Evolutionary conservation across 2,888 invertebrate genomes (phyloP), one percentile per base, ranked within the genome.

Genomic region (Amaurobius ferox): DNA sequence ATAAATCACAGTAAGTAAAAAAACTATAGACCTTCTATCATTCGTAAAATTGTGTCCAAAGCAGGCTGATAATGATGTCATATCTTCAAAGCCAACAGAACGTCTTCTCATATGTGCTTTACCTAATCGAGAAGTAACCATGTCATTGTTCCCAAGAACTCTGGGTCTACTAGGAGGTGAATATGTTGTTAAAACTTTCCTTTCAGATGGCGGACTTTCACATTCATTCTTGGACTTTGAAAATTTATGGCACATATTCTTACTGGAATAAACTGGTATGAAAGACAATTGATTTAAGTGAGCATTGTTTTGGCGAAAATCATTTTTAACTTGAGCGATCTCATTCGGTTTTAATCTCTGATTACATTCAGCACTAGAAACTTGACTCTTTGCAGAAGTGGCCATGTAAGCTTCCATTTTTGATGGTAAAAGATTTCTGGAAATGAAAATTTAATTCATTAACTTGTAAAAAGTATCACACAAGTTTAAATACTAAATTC

Each of bases 31-130:
- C 72, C 83, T 85, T 71, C 77, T 77, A 26, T 70, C 70, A 40
- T 77, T 72, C 40, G 83, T 28, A 55, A 76, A 64, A 71, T 76
- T 76, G 35, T 76, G 73, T 19, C 81, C 76, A 76, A 67, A 83
- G 29, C 40, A 44, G 16, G 32, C 28, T 11, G 68, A 30, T 48
- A 76, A 32, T 7, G 76, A 77, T 28, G 83, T 66, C 77, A 85
- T 76, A 30, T 85, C 83, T 55, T 85, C 83, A 72, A 85, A 85
- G 23, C 83, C 83, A 40, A 85, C 83, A 66, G 83, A 85, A 0
- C 77, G 70, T 40, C 83, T 48, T 72, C 83, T 72, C 19, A 72
- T 13, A 30, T 77, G 77, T n/a, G 71, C 61, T 29, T 66, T 64
- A 66, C 66, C 44, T 29, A 48, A 72, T n/a, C 44, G 66, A 30